phyloP scores from a whole-genome alignment of 2,113 vertebrate species.

The Haplotaxodon microlepis region DNA sequence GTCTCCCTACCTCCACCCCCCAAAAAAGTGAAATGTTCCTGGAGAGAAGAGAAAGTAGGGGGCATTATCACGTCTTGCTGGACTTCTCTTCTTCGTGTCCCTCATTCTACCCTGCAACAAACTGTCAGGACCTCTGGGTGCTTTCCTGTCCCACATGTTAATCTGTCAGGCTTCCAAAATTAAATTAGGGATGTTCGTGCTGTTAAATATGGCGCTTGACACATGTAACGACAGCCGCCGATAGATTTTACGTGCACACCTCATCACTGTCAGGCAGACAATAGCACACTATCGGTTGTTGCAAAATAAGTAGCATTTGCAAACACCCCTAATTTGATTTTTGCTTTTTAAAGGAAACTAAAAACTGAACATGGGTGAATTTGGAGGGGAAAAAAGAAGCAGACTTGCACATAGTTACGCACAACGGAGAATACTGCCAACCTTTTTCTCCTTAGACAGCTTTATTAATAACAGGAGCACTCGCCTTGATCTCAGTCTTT shows the following conservation, averaged over 20 bases:
- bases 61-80: not conserved
- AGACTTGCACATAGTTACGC: slow-evolving; percentile 26
- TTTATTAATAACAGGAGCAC: not conserved
- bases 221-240: not conserved
- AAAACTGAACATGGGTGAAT: not conserved
- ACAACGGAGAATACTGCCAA: slow-evolving; percentile 14
- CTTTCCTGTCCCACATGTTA: slow-evolving; percentile 36
- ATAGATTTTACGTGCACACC: not conserved
- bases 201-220: not conserved
- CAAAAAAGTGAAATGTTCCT: not conserved
- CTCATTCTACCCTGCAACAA: slow-evolving; percentile 1
- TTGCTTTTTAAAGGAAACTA: not conserved
- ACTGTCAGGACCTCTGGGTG: not conserved
- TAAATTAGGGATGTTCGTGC: not conserved
- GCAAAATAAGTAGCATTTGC: not conserved
- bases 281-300: not conserved
- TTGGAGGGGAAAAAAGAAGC: not conserved
- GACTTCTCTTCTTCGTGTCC: not conserved
- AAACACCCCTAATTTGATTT: not conserved
- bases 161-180: not conserved
- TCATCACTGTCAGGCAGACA: not conserved
- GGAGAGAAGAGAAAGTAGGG: not conserved
- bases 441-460: not conserved
- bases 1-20: slow-evolving; percentile 11
- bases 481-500: slow-evolving; percentile 8